A percentile compares a stretch with the other conserved stretches of the same genome.
Conservation (phyloP, 2,888 invertebrate genomes). For the Gymnosoma rotundatum region DNA sequence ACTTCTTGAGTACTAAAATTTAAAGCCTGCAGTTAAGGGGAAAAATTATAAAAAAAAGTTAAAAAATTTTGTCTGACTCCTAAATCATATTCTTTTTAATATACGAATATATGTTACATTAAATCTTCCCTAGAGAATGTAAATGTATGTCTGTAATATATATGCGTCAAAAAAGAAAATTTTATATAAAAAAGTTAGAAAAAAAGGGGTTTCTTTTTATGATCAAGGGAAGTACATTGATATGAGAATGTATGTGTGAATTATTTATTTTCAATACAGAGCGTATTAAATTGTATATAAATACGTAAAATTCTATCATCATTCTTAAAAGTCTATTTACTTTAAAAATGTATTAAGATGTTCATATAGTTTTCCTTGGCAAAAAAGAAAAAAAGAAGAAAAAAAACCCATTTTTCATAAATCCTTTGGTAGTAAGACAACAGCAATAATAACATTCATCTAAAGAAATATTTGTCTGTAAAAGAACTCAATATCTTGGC, state of each 20-base stretch:
- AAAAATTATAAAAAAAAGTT: neutral
- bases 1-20: neutral
- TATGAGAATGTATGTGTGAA: neutral
- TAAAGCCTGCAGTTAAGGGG: neutral
- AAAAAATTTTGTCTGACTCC: constrained; percentile 2
- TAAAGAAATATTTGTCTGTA: constrained; percentile 27
- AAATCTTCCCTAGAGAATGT: neutral
- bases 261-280: neutral
- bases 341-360: constrained; percentile 36
- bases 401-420: constrained; percentile 24
- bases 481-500: constrained; percentile 36
- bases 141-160: constrained; percentile 1
- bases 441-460: neutral
- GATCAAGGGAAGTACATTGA: neutral
- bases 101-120: neutral
- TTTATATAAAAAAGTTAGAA: constrained; percentile 4
- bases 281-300: neutral
- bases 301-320: constrained; percentile 1
- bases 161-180: constrained; percentile 7
- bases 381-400: no score
- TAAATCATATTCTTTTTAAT: neutral
- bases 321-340: constrained; percentile 39
- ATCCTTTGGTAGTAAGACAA: constrained; percentile 32
- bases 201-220: constrained; percentile 18
- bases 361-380: neutral